These are phyloP conservation scores for Lophotriccus pileatus DNA, from an alignment of 2,797 vertebrate genomes.

Conservation along the genomic window DNA sequence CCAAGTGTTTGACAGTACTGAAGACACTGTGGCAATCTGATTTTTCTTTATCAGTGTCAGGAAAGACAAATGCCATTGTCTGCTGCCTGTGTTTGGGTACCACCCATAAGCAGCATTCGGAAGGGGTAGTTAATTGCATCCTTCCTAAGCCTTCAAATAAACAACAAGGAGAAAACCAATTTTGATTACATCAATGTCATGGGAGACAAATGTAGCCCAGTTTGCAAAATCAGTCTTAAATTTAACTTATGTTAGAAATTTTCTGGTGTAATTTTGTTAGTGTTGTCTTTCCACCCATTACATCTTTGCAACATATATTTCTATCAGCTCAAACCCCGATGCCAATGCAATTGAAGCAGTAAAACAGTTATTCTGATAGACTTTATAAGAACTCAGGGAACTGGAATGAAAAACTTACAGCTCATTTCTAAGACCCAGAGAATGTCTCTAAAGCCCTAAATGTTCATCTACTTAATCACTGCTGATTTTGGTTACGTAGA, in stretches of 20 bases:
- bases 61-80: neutral
- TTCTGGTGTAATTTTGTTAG: neutral
- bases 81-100: neutral
- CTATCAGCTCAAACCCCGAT: neutral
- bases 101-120: neutral
- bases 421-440: neutral
- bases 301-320: neutral
- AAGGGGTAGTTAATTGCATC: neutral
- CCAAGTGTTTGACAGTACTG: neutral
- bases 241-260: neutral
- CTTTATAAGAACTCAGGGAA: neutral
- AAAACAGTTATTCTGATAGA: neutral
- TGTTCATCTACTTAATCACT: neutral
- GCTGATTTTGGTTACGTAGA: neutral
- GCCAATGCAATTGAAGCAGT: neutral
- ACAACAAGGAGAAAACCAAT: neutral
- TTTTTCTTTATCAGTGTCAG: neutral
- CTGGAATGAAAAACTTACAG: neutral
- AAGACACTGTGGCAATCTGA: neutral
- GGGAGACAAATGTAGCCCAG: neutral
- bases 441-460: neutral
- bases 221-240: neutral
- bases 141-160: neutral
- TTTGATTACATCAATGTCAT: neutral
- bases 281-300: neutral